Evolutionary conservation across 2,113 vertebrate genomes (phyloP).

Genomic region (Cnemophilus loriae): DNA sequence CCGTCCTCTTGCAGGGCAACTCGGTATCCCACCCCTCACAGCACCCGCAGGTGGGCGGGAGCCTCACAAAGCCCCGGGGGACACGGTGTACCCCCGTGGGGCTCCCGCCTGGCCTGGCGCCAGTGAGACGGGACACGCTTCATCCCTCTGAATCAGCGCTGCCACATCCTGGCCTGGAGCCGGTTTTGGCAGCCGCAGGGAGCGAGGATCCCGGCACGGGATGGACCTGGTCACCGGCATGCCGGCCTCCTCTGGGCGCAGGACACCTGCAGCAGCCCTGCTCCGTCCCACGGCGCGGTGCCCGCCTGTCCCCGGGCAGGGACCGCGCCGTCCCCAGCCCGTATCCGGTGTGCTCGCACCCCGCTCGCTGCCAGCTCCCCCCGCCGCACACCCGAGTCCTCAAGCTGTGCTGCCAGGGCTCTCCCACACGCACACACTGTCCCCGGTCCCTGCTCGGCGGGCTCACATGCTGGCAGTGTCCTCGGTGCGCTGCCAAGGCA

Average conservation of each 20-base stretch:
- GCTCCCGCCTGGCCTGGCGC: not conserved
- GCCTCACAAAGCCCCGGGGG: not conserved
- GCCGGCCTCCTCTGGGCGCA: not conserved
- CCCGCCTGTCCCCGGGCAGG: not conserved
- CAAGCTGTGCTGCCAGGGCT: slow-evolving; percentile 42
- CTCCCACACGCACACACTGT: slow-evolving; percentile 54
- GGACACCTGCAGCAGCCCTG: not conserved
- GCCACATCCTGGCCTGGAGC: not conserved
- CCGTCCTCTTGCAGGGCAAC: not conserved
- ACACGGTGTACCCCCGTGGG: not conserved
- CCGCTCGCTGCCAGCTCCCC: slow-evolving; percentile 11
- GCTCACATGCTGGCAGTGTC: not conserved
- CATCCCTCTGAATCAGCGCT: not conserved
- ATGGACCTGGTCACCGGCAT: not conserved
- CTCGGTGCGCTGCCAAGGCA: not conserved
- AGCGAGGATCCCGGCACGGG: not conserved
- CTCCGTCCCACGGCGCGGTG: not conserved
- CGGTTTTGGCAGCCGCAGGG: not conserved
- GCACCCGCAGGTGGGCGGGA: not conserved
- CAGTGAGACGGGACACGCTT: not conserved
- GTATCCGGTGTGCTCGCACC: fast-evolving
- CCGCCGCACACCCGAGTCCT: not conserved
- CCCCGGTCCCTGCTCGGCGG: not conserved
- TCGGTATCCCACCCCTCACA: fast-evolving
- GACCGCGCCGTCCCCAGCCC: not conserved